Percentiles rank a stretch among this genome's conserved stretches.
Conservation (phyloP, 2,797 vertebrate genomes). For the Trematomus bernacchii region DNA sequence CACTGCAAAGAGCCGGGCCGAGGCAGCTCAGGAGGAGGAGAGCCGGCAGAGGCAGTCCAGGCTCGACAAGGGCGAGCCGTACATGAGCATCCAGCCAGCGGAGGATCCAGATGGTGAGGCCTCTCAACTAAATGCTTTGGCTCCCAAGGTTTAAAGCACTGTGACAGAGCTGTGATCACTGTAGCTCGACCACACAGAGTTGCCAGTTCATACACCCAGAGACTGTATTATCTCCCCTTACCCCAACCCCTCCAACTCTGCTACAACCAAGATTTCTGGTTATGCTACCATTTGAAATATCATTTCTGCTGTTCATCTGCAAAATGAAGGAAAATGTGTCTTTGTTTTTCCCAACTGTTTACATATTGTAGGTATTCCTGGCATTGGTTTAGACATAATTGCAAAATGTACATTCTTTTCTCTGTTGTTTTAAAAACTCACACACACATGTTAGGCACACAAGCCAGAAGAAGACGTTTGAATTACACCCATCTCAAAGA, state of each 20-base stretch:
- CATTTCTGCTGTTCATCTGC: constrained; percentile 37
- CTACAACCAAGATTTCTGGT: constrained; percentile 44
- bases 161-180: constrained; percentile 70
- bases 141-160: constrained; percentile 52
- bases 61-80: constrained; percentile 96
- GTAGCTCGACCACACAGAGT: constrained; percentile 59
- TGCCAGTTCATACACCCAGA: constrained; percentile 40
- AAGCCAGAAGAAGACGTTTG: constrained; percentile 61
- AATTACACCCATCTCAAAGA: constrained; percentile 77
- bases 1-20: constrained; percentile 95
- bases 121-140: constrained; percentile 54
- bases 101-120: constrained; percentile 95
- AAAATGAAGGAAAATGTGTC: constrained; percentile 35
- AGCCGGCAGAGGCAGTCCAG: constrained; percentile 96
- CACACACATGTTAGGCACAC: constrained; percentile 38
- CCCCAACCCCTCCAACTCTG: constrained; percentile 26
- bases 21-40: constrained; percentile 96
- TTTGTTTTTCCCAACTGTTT: constrained; percentile 56
- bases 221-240: constrained; percentile 26
- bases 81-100: constrained; percentile 97
- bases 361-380: constrained; percentile 51
- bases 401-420: constrained; percentile 71
- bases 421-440: constrained; percentile 65
- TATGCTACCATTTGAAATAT: constrained; percentile 32
- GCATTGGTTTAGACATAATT: constrained; percentile 65